A percentile compares a stretch with the other conserved stretches of the same genome.
Conservation (phyloP, 2,797 vertebrate species). For the Anisognathus igniventris region DNA sequence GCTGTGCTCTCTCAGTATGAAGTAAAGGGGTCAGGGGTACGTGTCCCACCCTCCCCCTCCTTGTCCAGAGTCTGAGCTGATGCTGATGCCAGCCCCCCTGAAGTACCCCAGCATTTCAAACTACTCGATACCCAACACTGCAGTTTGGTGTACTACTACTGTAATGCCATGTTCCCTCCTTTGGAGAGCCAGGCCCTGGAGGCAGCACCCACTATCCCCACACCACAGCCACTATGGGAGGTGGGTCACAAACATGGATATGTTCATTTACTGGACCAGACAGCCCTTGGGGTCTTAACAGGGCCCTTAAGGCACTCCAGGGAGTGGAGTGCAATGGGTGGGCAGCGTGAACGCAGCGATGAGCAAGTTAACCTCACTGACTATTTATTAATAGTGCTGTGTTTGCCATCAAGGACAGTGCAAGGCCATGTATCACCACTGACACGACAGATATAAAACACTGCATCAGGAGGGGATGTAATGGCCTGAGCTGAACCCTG, state of each 20-base stretch:
- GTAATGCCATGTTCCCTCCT: background rate
- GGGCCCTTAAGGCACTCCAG: background rate
- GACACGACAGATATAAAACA: constrained; percentile 5
- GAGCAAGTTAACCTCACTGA: background rate
- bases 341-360: accelerated
- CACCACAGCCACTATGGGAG: accelerated
- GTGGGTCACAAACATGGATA: accelerated
- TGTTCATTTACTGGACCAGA: accelerated
- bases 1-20: background rate
- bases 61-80: background rate
- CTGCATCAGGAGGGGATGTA: background rate
- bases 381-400: constrained; percentile 19
- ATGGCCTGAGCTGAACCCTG: constrained; percentile 2
- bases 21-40: accelerated
- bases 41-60: background rate
- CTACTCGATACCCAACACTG: accelerated
- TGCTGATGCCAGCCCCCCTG: background rate
- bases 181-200: accelerated
- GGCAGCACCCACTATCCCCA: background rate
- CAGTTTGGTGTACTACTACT: accelerated
- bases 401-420: background rate
- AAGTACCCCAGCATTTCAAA: background rate
- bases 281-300: accelerated
- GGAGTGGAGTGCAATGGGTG: background rate
- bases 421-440: background rate